A percentile compares a stretch with the other conserved stretches of the same genome.
Conservation (phyloP, 1,140 invertebrate species). For the Drosophila varians region DNA sequence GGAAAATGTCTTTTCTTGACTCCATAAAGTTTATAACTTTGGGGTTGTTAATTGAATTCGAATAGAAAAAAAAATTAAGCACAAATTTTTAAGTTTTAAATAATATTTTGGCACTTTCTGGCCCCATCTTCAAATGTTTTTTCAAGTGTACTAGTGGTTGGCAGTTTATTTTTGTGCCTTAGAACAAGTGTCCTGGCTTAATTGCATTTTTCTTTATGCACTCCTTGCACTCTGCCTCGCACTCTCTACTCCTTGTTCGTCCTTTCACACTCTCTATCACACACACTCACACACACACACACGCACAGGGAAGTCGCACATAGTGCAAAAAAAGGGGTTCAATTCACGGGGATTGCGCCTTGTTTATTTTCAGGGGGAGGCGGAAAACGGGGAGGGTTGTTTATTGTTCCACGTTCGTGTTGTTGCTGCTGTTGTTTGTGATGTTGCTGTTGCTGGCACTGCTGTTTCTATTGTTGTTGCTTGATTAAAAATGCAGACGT, state of each 20-base stretch:
- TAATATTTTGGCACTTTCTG: background rate
- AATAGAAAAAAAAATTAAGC: too few relatives aligned
- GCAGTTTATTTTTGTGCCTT: background rate
- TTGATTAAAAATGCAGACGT: constrained; percentile 74
- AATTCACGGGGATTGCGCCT: constrained; percentile 39
- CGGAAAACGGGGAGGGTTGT: constrained; percentile 34
- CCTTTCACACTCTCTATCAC: constrained; percentile 2
- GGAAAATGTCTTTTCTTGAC: background rate
- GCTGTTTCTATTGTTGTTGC: constrained; percentile 62
- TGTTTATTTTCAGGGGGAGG: constrained; percentile 41
- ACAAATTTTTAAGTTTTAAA: too few relatives aligned
- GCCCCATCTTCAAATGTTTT: too few relatives aligned
- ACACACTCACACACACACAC: constrained; percentile 19
- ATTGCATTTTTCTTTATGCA: constrained; percentile 29
- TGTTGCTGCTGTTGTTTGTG: constrained; percentile 19
- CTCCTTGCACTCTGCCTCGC: constrained; percentile 24
- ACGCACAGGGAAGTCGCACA: background rate
- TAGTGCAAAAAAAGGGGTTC: constrained; percentile 55
- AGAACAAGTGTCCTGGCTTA: constrained; percentile 32
- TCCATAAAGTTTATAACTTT: background rate
- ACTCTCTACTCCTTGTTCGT: constrained; percentile 13
- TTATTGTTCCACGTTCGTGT: constrained; percentile 27
- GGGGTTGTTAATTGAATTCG: background rate
- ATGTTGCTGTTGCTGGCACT: constrained; percentile 23
- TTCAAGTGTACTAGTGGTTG: too few relatives aligned